These are phyloP conservation scores for Ptiloglossa arizonensis DNA, from an alignment of 1,140 invertebrate genomes.

Conservation along the genomic window DNA sequence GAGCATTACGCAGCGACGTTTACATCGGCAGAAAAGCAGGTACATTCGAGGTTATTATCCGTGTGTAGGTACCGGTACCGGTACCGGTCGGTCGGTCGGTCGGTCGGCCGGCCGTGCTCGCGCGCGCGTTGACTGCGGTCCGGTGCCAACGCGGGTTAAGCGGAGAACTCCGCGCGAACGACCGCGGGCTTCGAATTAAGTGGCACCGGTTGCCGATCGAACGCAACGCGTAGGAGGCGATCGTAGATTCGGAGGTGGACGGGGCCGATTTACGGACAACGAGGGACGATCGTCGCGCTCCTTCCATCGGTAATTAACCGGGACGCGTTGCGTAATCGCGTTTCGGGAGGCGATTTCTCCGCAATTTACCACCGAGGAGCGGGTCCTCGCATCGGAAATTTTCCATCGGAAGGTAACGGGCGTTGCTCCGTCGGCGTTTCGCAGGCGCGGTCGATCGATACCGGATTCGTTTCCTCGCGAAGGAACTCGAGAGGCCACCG, in stretches of 20 bases:
- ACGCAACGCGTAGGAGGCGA: conserved; percentile 47
- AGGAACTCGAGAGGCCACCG: too few species aligned
- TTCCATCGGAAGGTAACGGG: too few species aligned
- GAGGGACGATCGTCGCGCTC: not conserved
- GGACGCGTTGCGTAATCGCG: too few species aligned
- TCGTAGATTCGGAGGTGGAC: conserved; percentile 8
- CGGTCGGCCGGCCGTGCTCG: not conserved
- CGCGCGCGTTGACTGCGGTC: not conserved
- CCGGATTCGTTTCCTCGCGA: not conserved
- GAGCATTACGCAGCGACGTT: conserved; percentile 50
- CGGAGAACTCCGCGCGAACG: conserved; percentile 24
- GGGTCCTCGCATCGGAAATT: too few species aligned
- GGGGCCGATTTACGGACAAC: not conserved
- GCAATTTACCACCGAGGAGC: too few species aligned
- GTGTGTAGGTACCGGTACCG: not conserved
- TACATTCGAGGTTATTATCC: conserved; percentile 31
- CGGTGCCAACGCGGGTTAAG: conserved; percentile 47
- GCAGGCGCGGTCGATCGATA: not conserved
- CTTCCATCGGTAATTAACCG: too few species aligned
- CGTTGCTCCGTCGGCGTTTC: not conserved
- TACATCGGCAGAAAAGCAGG: conserved; percentile 53
- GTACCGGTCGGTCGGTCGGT: too few species aligned
- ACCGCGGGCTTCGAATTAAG: conserved; percentile 68
- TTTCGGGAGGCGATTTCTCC: too few species aligned
- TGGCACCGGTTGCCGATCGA: conserved; percentile 43